Evolutionary conservation across 2,888 invertebrate genomes (phyloP).

Genomic region (Acrobasis consociella): DNA sequence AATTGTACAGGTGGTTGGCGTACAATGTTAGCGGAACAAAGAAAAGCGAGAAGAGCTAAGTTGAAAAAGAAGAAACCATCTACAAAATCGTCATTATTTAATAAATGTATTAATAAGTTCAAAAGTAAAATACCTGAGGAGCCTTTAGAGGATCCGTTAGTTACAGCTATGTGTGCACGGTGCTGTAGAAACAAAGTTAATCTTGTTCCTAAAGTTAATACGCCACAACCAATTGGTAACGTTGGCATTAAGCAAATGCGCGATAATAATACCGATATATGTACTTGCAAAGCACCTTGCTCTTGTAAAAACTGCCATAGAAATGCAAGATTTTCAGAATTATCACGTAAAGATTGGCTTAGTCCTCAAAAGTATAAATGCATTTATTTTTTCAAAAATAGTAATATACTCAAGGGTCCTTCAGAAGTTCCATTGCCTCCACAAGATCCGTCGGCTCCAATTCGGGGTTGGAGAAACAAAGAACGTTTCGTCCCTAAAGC

Average conservation of each 20-base stretch:
- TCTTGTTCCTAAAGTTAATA: background rate
- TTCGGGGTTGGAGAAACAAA: no score
- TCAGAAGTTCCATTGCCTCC: no score
- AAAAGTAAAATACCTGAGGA: background rate
- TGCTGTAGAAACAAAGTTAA: constrained; percentile 1
- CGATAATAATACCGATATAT: background rate
- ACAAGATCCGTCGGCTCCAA: no score
- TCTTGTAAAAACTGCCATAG: background rate
- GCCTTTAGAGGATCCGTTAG: background rate
- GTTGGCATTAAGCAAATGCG: no score
- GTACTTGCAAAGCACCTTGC: background rate
- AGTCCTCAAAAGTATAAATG: background rate
- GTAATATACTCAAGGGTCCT: background rate
- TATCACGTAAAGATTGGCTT: background rate
- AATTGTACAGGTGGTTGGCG: background rate
- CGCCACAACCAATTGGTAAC: background rate
- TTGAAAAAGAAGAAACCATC: no score
- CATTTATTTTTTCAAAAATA: background rate
- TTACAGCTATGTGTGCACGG: background rate
- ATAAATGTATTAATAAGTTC: background rate
- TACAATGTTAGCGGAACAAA: background rate
- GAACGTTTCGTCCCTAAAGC: no score
- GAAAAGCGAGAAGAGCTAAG: background rate
- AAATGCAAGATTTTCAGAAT: background rate
- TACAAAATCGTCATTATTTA: background rate